A percentile compares a stretch with the other conserved stretches of the same genome.
Evolutionary conservation across 2,888 invertebrate species (phyloP).

Genomic region (Ornithoptera alexandrae): DNA sequence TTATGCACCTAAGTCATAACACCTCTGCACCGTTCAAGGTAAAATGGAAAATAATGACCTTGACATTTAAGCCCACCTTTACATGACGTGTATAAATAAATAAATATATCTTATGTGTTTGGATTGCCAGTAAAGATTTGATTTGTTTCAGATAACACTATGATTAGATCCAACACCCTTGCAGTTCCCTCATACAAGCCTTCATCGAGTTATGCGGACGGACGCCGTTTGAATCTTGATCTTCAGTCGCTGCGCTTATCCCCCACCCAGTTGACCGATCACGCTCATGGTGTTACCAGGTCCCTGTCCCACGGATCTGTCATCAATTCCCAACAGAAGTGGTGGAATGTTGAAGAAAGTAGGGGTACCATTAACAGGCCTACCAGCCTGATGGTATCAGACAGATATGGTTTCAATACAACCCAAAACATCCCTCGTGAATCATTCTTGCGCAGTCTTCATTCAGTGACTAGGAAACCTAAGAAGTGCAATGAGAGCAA

Average conservation of each 20-base stretch:
- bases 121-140: too few species aligned
- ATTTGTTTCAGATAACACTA: constrained; percentile 68
- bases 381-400: constrained; percentile 81
- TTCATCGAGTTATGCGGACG: constrained; percentile 59
- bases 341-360: constrained; percentile 76
- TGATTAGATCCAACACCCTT: constrained; percentile 76
- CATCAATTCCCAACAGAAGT: constrained; percentile 72
- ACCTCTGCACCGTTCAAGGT: too few species aligned
- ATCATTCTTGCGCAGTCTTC: constrained; percentile 67
- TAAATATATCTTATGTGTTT: neutral
- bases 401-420: constrained; percentile 61
- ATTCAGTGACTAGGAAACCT: constrained; percentile 72
- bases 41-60: neutral
- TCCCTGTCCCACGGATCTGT: constrained; percentile 84
- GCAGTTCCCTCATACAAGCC: constrained; percentile 76
- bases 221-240: constrained; percentile 63
- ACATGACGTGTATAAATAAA: too few species aligned
- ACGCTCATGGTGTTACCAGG: constrained; percentile 77
- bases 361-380: constrained; percentile 75
- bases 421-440: constrained; percentile 61
- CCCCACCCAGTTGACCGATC: constrained; percentile 64
- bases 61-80: neutral
- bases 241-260: constrained; percentile 64
- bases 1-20: too few species aligned
- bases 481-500: constrained; percentile 70